A percentile compares a stretch with the other conserved stretches of the same genome.
Evolutionary conservation across 2,888 invertebrate genomes (phyloP).

Genomic region (Callosobruchus maculatus): DNA sequence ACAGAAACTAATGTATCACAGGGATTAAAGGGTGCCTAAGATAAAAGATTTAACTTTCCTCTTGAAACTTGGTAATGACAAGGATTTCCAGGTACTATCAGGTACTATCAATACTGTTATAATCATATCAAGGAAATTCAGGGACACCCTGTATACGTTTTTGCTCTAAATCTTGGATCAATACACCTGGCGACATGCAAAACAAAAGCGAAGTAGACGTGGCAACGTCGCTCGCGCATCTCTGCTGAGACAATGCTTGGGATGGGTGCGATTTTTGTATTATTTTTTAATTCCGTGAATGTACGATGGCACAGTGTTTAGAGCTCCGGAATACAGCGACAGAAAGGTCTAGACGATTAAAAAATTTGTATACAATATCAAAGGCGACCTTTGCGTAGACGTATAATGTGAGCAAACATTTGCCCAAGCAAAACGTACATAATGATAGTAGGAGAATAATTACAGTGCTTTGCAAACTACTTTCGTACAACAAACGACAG

Average conservation of each 20-base stretch:
- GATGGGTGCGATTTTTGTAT: background rate
- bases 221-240: background rate
- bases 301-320: background rate
- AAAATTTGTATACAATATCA: background rate
- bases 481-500: background rate
- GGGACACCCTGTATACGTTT: no score
- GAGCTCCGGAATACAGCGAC: background rate
- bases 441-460: background rate
- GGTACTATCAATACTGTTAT: no score
- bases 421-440: background rate
- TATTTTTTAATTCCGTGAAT: background rate
- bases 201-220: background rate
- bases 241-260: background rate
- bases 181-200: no score
- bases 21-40: no score
- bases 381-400: background rate
- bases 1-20: no score
- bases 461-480: background rate
- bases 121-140: no score
- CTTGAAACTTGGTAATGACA: no score
- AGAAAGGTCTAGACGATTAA: background rate
- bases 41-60: no score
- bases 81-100: no score
- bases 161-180: no score
- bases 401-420: background rate